Conservation (phyloP, 2,797 vertebrate species). For the Sparidentex hasta region DNA sequence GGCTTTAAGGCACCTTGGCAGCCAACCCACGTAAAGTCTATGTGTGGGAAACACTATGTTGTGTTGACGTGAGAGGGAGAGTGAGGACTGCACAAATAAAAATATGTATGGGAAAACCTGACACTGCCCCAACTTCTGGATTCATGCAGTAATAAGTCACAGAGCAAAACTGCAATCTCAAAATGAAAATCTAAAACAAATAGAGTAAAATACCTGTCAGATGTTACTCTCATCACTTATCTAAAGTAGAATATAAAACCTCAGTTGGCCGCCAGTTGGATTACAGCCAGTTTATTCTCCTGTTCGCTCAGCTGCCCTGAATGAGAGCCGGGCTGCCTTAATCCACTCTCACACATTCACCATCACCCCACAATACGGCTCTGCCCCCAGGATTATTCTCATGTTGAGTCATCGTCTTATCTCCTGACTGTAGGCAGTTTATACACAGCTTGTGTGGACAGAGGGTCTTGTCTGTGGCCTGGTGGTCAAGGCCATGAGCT, state of each 20-base stretch:
- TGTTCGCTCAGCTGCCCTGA: conserved; percentile 51
- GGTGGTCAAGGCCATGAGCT: conserved; percentile 25
- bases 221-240: conserved; percentile 36
- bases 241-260: conserved; percentile 28
- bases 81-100: too few species aligned
- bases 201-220: conserved; percentile 5
- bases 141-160: neutral
- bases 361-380: conserved; percentile 66
- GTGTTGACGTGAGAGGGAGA: too few species aligned
- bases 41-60: too few species aligned
- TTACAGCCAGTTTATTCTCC: conserved; percentile 52
- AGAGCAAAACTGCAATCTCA: conserved; percentile 1
- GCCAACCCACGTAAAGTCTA: too few species aligned
- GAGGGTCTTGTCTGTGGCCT: conserved; percentile 25
- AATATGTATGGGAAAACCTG: too few species aligned
- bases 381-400: conserved; percentile 70
- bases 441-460: conserved; percentile 36
- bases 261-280: conserved; percentile 49
- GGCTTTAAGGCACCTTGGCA: too few species aligned
- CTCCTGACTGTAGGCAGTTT: conserved; percentile 51
- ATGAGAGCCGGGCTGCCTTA: conserved; percentile 60
- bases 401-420: conserved; percentile 71
- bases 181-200: neutral
- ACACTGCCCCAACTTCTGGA: neutral
- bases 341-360: conserved; percentile 72